Evolutionary conservation across 2,113 vertebrate genomes (phyloP), one percentile per base, ranked within the genome.

Genomic region (Australoheros scitulus): DNA sequence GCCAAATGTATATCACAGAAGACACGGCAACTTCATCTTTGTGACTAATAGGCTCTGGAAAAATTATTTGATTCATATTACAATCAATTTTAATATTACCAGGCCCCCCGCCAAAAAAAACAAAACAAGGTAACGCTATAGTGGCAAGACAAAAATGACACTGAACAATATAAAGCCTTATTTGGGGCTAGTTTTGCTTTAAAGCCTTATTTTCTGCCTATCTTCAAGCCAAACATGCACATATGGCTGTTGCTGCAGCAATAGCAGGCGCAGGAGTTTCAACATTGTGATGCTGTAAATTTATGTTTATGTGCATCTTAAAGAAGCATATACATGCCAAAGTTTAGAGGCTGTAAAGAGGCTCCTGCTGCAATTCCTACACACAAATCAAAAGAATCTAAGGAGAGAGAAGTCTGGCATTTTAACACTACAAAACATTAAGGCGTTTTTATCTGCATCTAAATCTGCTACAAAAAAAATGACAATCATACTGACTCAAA

Each of bases 11-110:
- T 50, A 76, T 36, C 56, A 79, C 11, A 56, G 58, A 80, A 76
- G 47, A 74, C 56, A 41, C 29, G 26, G 41, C 76, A 86, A 52
- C 79, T 17, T 75, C 50, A 3, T 77, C 58, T 60, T 47, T 36
- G 22, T 32, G 70, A 76, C 61, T 84, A 47, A 92, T 79, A 74
- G 84, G 57, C 60, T 76, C 29, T 11, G 22, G 56, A 77, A 43
- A 81, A 43, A 32, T 56, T 24, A 5, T 61, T 79, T 57, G 47
- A 77, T 63, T 87, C 13, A 26, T 61, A 64, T 18, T 55, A 41
- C 47, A 82, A 82, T 80, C 32, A 56, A 76, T 34, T 57, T 10
- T 43, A 57, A 63, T 9, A 75, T 22, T 8, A 18, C 17, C 36
- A 47, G 17, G 2, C 26, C 26, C 26, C 26, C 26, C 26, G n/a